These are phyloP conservation scores for Bombus affinis DNA, from an alignment of 1,140 invertebrate species.

Conservation along the genomic window DNA sequence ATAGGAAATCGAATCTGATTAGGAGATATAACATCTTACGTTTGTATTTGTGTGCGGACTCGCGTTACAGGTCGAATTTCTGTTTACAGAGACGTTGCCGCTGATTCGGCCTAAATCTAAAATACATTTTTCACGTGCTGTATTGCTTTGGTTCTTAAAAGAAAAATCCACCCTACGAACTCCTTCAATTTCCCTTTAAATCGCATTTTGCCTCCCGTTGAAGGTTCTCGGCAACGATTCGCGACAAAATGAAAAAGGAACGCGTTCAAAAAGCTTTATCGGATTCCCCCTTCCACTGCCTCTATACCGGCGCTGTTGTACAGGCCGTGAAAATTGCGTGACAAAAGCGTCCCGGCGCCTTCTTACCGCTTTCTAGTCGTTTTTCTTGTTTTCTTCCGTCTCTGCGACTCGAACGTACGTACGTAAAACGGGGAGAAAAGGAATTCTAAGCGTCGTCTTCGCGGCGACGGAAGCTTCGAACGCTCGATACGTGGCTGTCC, in stretches of 20 bases:
- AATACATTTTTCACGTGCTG: background rate
- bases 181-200: constrained; percentile 35
- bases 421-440: no score
- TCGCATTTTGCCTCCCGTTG: constrained; percentile 19
- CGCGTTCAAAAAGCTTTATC: constrained; percentile 37
- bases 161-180: background rate
- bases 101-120: background rate
- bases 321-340: constrained; percentile 11
- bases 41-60: no score
- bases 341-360: background rate
- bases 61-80: no score
- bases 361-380: no score
- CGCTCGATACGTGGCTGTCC: background rate
- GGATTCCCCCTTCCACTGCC: background rate
- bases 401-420: background rate
- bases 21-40: no score
- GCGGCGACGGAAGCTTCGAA: background rate
- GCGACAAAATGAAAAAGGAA: constrained; percentile 12
- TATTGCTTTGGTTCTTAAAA: background rate
- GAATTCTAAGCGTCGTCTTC: no score
- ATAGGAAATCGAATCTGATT: no score
- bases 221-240: constrained; percentile 11
- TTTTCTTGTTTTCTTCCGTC: background rate
- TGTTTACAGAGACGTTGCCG: background rate
- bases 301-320: no score